Evolutionary conservation across 2,113 vertebrate genomes (phyloP), one percentile per base, ranked within the genome.

Genomic region (Epinephelus fuscoguttatus): DNA sequence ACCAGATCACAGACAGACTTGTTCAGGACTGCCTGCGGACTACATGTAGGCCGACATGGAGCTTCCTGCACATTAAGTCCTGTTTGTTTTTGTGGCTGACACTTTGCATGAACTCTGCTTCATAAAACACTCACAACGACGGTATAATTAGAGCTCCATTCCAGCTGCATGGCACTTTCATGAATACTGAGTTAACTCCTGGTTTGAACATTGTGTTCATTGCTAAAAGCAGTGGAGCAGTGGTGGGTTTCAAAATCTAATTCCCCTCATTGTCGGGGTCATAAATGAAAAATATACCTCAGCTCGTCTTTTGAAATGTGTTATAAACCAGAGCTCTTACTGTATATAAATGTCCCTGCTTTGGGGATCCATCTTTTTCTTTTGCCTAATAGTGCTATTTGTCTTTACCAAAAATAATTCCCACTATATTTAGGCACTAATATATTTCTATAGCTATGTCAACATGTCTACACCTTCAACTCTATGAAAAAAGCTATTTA

Each of bases 381-480:
- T 87, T 78, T 74, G 74, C 75, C 86, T 88, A 82, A 88, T 89
- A 93, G 84, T 92, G 85, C 84, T 88, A 86, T 52, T 75, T 86
- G 84, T 93, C 84, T 93, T 92, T 87, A 91, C 89, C 88, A 93
- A 93, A 93, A 90, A 90, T 90, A 92, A 85, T 86, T 88, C 82
- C 86, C 88, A 88, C 91, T 94, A 93, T 88, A 90, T 93, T 91
- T 91, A 95, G 94, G 94, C 94, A 95, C 95, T 93, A 94, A 91
- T 90, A 91, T 81, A 90, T n/a, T 88, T 86, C 61, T 90, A 92
- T 52, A 42, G 89, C 91, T 93, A 93, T 70, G 75, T 85, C 78
- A 91, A 91, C 67, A 72, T 80, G 52, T 85, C 79, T 90, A 90
- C 67, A 84, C 71, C 67, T 82, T 90, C 86, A 93, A 93, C 87